Evolutionary conservation across 2,113 vertebrate genomes (phyloP).

Genomic region (Falco punctatus): DNA sequence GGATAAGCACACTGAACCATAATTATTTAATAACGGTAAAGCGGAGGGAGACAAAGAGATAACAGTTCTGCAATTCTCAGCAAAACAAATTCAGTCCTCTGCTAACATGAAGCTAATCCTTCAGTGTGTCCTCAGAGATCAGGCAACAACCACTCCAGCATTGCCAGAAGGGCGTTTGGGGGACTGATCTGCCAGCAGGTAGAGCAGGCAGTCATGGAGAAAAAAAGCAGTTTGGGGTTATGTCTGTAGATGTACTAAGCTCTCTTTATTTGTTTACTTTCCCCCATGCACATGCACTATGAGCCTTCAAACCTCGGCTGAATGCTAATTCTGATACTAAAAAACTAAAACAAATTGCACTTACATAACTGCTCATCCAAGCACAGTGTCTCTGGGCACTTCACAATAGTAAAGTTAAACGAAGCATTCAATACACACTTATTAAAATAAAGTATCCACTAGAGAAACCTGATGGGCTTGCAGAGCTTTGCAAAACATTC

Average conservation of each 20-base stretch:
- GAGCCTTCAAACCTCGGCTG: conserved; percentile 6
- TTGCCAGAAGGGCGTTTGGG: not conserved
- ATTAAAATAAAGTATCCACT: conserved; percentile 71
- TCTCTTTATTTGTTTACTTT: not conserved
- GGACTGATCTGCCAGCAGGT: not conserved
- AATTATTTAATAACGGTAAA: not conserved
- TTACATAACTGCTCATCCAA: conserved; percentile 64
- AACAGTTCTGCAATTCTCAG: not conserved
- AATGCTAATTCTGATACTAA: conserved; percentile 52
- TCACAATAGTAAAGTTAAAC: conserved; percentile 69
- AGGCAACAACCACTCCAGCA: not conserved
- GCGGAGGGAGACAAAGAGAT: rapidly evolving
- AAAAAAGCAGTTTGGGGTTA: not conserved
- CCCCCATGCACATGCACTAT: not conserved
- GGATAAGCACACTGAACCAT: rapidly evolving
- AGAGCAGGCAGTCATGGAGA: not conserved
- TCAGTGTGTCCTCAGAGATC: not conserved
- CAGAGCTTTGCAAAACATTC: not conserved
- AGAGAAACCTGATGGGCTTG: conserved; percentile 46
- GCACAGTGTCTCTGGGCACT: conserved; percentile 60
- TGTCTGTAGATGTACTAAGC: not conserved
- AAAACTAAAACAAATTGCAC: conserved; percentile 43
- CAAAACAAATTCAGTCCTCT: not conserved
- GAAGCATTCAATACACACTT: conserved; percentile 69
- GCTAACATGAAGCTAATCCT: not conserved